Evolutionary conservation across 2,797 vertebrate species (phyloP), one percentile per base, ranked within the genome.

Genomic region (Sparus aurata): DNA sequence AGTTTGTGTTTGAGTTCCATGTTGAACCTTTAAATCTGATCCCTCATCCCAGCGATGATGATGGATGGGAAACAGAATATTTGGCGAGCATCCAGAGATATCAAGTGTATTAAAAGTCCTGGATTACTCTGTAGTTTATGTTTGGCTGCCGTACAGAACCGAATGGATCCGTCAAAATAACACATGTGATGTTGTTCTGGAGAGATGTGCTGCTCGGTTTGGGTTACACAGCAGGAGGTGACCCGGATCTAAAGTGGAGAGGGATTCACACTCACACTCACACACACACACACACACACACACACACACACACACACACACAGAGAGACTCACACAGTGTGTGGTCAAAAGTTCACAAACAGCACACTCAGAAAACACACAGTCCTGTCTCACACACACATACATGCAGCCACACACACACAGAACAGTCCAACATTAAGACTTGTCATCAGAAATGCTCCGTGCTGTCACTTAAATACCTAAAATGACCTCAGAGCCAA

Each of bases 131-230:
- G 53, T 46, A 22, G 12, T 27, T 41, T 27, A 34, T 27, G 68
- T 71, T 67, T 69, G 2, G 55, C 68, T 9, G 62, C 2, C 38
- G 76, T 54, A 9, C 41, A 8, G 17, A 46, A 65, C 69, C 53
- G 38, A 22, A 69, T 17, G 5, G 50, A 70, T 81, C 71, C 58
- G 71, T 88, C 75, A 72, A 34, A 27, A n/a, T 55, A 76, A 72
- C 83, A 66, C 4, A 15, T 17, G 45, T 17, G 66, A n/a, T 34
- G 47, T 25, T 5, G 22, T 16, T 61, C 8, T 20, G n/a, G 23
- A 50, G 43, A 9, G 41, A 17, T 12, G 47, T 20, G 45, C 64
- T 12, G 55, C 52, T 58, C 16, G 3, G 80, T 82, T 79, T 72
- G 38, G 9, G 49, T 73, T 55, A 58, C 75, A 70, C 69, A 65